These are phyloP conservation scores for Tetramorium alpestre DNA, from an alignment of 1,140 invertebrate species.

Conservation along the genomic window DNA sequence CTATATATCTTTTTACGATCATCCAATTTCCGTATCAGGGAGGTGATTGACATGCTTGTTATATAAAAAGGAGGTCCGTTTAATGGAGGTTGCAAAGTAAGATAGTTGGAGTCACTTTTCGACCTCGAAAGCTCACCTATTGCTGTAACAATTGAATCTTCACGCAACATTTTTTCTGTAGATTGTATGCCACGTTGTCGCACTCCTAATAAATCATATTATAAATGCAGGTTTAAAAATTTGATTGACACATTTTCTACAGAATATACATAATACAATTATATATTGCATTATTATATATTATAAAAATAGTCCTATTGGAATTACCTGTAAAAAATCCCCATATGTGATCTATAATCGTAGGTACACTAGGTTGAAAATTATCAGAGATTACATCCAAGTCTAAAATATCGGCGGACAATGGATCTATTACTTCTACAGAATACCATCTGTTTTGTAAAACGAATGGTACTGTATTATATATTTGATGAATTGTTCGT, in stretches of 20 bases:
- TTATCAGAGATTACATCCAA: conserved; percentile 92
- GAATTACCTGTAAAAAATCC: conserved; percentile 90
- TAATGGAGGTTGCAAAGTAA: conserved; percentile 89
- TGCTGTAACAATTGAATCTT: conserved; percentile 91
- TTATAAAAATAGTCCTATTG: not conserved
- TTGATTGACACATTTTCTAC: conserved; percentile 15
- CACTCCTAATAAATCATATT: conserved; percentile 80
- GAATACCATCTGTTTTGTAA: conserved; percentile 87
- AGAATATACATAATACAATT: conserved; percentile 2
- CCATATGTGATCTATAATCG: conserved; percentile 92
- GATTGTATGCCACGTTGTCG: conserved; percentile 91
- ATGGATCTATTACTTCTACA: conserved; percentile 90
- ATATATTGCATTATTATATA: not conserved
- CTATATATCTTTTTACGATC: conserved; percentile 88
- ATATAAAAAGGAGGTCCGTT: conserved; percentile 90
- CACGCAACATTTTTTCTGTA: conserved; percentile 92
- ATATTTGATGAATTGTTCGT: conserved; percentile 90
- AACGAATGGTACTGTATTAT: conserved; percentile 91
- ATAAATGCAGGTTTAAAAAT: not conserved
- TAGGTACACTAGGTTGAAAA: conserved; percentile 90
- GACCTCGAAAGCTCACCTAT: conserved; percentile 89
- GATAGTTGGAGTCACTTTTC: conserved; percentile 84
- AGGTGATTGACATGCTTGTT: conserved; percentile 89
- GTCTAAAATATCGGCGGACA: conserved; percentile 91
- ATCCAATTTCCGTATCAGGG: conserved; percentile 89